phyloP scores from a whole-genome alignment of 2,888 invertebrate species.

The Bhutanitis thaidina region DNA sequence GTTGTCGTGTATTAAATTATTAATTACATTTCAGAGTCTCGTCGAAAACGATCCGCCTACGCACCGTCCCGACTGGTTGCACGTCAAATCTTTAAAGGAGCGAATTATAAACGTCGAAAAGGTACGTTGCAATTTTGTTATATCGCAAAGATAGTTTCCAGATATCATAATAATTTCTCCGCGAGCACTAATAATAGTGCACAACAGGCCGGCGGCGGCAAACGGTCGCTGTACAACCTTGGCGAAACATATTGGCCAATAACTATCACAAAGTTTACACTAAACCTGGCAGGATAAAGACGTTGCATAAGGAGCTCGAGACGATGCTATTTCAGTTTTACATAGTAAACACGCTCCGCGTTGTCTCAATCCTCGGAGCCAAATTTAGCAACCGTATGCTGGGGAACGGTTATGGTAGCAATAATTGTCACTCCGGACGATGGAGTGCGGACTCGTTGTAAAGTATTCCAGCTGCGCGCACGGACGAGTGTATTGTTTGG shows the following conservation, averaged over 20 bases:
- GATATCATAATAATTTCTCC: slow-evolving; percentile 17
- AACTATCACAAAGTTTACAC: slow-evolving; percentile 26
- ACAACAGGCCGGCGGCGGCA: slow-evolving; percentile 1
- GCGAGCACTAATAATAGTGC: slow-evolving; percentile 17
- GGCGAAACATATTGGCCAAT: slow-evolving; percentile 25
- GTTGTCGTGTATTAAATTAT: neutral
- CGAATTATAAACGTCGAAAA: slow-evolving; percentile 51
- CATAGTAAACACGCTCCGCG: slow-evolving; percentile 44
- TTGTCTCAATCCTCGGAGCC: slow-evolving; percentile 43
- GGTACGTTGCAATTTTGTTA: slow-evolving; percentile 35
- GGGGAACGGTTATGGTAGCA: slow-evolving; percentile 56
- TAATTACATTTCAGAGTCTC: slow-evolving; percentile 46
- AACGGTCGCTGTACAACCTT: slow-evolving; percentile 13
- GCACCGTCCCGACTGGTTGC: slow-evolving; percentile 52
- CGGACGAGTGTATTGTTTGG: slow-evolving; percentile 15
- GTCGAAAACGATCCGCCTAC: slow-evolving; percentile 50
- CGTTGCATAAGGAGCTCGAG: slow-evolving; percentile 44
- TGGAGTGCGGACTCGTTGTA: neutral
- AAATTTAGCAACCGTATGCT: slow-evolving; percentile 54
- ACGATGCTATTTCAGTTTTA: slow-evolving; percentile 47
- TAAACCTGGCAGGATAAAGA: slow-evolving; percentile 37
- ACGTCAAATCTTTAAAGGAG: slow-evolving; percentile 50
- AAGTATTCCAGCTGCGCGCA: slow-evolving; percentile 26
- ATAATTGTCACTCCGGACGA: slow-evolving; percentile 51
- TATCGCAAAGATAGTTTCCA: slow-evolving; percentile 14